Conservation (phyloP, 2,113 vertebrate genomes). For the Coptodon rendalli region DNA sequence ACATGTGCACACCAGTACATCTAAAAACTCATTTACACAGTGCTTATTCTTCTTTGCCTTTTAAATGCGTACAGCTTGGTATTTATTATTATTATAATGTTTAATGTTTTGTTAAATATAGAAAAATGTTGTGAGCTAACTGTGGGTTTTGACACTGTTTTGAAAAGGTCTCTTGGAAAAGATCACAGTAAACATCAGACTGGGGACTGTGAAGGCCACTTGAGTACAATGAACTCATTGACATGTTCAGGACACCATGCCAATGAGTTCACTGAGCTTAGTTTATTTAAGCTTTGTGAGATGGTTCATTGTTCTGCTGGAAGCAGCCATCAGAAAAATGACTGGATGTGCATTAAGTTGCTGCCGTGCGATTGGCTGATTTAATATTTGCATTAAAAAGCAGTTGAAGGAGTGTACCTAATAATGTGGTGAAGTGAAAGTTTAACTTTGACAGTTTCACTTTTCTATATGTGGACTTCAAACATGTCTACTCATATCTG, state of each 20-base stretch:
- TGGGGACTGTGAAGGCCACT: neutral
- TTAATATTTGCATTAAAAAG: neutral
- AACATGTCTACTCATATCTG: neutral
- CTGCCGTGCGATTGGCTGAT: neutral
- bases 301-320: neutral
- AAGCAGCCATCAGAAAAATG: neutral
- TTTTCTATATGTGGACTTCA: neutral
- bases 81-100: neutral
- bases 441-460: neutral
- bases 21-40: fast-evolving
- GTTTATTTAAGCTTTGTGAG: neutral
- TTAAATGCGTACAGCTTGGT: neutral
- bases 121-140: neutral
- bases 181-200: neutral
- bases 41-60: neutral
- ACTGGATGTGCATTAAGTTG: neutral
- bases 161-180: neutral
- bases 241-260: neutral
- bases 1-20: neutral
- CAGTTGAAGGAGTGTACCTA: neutral
- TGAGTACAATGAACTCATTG: neutral
- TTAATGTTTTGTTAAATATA: neutral
- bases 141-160: neutral
- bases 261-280: neutral
- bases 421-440: neutral